A percentile compares a stretch with the other conserved stretches of the same genome.
phyloP scores from a whole-genome alignment of 1,140 invertebrate species.

The Ridgeia piscesae region DNA sequence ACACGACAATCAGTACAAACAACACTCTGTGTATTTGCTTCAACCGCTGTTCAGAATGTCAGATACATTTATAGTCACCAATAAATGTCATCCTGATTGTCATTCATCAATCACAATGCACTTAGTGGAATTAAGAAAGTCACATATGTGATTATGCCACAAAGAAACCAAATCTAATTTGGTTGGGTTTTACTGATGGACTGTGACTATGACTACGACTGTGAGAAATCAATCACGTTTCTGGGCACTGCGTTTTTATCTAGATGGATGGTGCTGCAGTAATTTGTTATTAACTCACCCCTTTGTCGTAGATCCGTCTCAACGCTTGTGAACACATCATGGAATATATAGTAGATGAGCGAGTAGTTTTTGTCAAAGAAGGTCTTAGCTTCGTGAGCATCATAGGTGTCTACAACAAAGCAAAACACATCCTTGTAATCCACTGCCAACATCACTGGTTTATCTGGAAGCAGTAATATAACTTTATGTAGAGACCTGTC shows the following conservation, averaged over 20 bases:
- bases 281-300: conserved; percentile 65
- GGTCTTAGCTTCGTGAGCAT: conserved; percentile 82
- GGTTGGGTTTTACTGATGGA: too few relatives aligned
- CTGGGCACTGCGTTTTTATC: not conserved
- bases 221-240: not conserved
- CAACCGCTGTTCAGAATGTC: not conserved
- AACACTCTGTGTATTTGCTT: not conserved
- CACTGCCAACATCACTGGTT: not conserved
- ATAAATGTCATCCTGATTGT: not conserved
- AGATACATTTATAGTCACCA: not conserved
- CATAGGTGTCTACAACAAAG: conserved; percentile 81
- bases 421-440: not conserved
- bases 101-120: not conserved
- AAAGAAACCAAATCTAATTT: too few relatives aligned
- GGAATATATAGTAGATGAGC: conserved; percentile 92
- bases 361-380: conserved; percentile 93
- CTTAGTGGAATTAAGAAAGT: not conserved
- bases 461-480: too few relatives aligned
- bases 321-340: conserved; percentile 89
- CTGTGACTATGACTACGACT: too few relatives aligned
- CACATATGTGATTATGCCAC: too few relatives aligned
- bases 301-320: conserved; percentile 87
- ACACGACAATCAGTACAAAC: not conserved
- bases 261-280: not conserved
- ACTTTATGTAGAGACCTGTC: too few relatives aligned